These are phyloP conservation scores for Epizoanthus illoricatus DNA, from an alignment of 92 coral and sea anemone species.

Conservation along the genomic window DNA sequence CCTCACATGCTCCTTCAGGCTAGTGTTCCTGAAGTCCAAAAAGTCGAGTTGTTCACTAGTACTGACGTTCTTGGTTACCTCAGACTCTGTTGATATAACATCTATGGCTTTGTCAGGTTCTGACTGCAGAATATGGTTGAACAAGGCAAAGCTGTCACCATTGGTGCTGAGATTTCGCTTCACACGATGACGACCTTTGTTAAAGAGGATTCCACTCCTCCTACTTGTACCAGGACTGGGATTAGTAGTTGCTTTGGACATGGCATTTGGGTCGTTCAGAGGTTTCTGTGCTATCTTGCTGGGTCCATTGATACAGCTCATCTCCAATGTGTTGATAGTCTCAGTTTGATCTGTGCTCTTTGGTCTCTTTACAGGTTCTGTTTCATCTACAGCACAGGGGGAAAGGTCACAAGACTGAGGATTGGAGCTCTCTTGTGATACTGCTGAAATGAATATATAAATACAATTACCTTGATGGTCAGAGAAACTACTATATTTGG, in stretches of 20 bases:
- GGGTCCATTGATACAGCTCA: slow-evolving; percentile 43
- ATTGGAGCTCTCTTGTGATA: slow-evolving; percentile 19
- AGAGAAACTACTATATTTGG: background rate
- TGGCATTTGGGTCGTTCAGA: slow-evolving; percentile 43
- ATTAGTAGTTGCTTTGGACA: slow-evolving; percentile 79
- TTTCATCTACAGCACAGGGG: background rate
- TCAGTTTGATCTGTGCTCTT: slow-evolving; percentile 9
- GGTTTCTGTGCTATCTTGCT: slow-evolving; percentile 55
- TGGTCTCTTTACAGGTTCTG: slow-evolving; percentile 7
- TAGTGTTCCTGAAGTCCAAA: slow-evolving; percentile 5
- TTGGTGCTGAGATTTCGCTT: slow-evolving; percentile 80
- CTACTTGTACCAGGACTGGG: slow-evolving; percentile 99
- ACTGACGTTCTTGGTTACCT: slow-evolving; percentile 73
- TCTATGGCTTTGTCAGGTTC: slow-evolving; percentile 65
- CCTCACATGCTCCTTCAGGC: slow-evolving; percentile 48
- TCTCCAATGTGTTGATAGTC: slow-evolving; percentile 13
- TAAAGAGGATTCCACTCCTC: slow-evolving; percentile 97
- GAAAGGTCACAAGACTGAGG: slow-evolving; percentile 15
- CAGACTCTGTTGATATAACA: slow-evolving; percentile 66
- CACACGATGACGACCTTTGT: slow-evolving; percentile 90
- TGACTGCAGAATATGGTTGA: slow-evolving; percentile 66
- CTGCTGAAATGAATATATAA: background rate
- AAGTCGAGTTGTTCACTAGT: slow-evolving; percentile 61
- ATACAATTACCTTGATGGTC: background rate
- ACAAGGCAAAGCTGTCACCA: slow-evolving; percentile 57